Evolutionary conservation across 2,797 vertebrate genomes (phyloP), one percentile per base, ranked within the genome.

Genomic region (Heterohyrax brucei): DNA sequence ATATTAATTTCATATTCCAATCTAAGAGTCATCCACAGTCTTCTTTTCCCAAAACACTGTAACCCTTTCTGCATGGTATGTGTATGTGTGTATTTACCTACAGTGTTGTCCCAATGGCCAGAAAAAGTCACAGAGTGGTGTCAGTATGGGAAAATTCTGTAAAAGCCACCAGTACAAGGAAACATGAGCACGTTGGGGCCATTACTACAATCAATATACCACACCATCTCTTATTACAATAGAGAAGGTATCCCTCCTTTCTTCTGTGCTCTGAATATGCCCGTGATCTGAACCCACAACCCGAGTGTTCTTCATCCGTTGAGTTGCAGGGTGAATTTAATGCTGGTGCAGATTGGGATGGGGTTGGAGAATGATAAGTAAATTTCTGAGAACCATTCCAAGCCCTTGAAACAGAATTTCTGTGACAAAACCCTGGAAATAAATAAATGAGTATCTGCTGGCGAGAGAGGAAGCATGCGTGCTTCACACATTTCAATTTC

Each of bases 381-480:
- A 92, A 66, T 88, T 83, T 92, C 62, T 95, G 26, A 59, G 28
- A 88, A 88, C 46, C 24, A 78, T 5, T 21, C 18, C 44, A 70
- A n/a, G 79, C 18, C 24, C 33, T 2, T 44, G 13, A 92, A 84
- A 53, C 28, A 94, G n/a, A 77, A 53, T 84, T 96, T 95, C 50
- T 56, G 21, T 62, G 46, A 24, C 24, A 84, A 81, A 26, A 73
- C 39, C 56, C 28, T 84, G 16, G 16, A 68, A 73, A 64, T 53
- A 48, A 86, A 30, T 75, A 89, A 82, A 79, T 77, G 94, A 82
- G 1, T 12, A 48, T 21, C 26, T 56, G 24, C 10, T 86, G 28
- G 18, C 91, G 19, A 88, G 33, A 3, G 64, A 50, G 21, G 33
- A 16, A 1, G n/a, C 59, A 22, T 59, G 2, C 70, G 9, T 28